Evolutionary conservation across 2,888 invertebrate species (phyloP).

Genomic region (Ennomos fuscantarius): DNA sequence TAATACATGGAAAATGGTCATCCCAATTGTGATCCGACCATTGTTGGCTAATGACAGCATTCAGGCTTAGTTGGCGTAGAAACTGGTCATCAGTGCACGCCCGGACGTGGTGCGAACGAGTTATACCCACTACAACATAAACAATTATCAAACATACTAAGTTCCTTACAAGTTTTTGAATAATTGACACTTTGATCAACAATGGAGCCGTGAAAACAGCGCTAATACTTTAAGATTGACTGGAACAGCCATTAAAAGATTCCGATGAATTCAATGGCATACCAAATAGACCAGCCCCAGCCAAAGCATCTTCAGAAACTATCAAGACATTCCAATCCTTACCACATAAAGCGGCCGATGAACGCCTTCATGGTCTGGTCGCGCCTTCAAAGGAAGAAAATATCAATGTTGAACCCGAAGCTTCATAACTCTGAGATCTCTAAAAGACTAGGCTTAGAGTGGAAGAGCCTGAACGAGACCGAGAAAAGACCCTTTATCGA

Average conservation of each 20-base stretch:
- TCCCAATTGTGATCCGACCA: slow-evolving; percentile 74
- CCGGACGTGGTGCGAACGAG: slow-evolving; percentile 59
- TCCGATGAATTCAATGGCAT: slow-evolving; percentile 62
- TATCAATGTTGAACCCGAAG: slow-evolving; percentile 93
- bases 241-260: slow-evolving; percentile 1
- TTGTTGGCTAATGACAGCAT: slow-evolving; percentile 83
- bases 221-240: background rate
- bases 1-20: slow-evolving; percentile 84
- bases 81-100: slow-evolving; percentile 71
- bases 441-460: slow-evolving; percentile 92
- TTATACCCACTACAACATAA: slow-evolving; percentile 29
- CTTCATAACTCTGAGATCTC: slow-evolving; percentile 92
- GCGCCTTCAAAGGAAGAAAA: slow-evolving; percentile 92
- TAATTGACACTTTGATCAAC: background rate
- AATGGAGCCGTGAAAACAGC: slow-evolving; percentile 7
- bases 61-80: slow-evolving; percentile 70
- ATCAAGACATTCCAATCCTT: slow-evolving; percentile 84
- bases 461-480: slow-evolving; percentile 91
- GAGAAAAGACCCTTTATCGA: slow-evolving; percentile 95
- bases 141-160: background rate
- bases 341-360: slow-evolving; percentile 98
- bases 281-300: slow-evolving; percentile 57
- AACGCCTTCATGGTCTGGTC: slow-evolving; percentile 99
- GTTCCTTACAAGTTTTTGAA: no score
- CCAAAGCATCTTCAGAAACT: slow-evolving; percentile 62